phyloP scores from a whole-genome alignment of 2,797 vertebrate genomes.

The Oryzias dopingdopingensis region DNA sequence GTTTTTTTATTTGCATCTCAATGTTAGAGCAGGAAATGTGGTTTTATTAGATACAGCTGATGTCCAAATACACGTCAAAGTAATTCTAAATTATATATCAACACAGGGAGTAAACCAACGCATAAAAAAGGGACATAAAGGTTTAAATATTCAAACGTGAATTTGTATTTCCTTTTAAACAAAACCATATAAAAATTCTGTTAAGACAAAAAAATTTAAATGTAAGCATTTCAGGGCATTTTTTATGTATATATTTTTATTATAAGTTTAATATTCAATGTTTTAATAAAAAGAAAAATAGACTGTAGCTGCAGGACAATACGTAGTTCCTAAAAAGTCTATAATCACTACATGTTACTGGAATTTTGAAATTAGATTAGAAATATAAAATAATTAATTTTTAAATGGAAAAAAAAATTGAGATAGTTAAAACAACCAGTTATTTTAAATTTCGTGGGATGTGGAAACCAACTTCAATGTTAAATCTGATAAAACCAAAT shows the following conservation, averaged over 20 bases:
- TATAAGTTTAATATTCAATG: not conserved
- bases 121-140: too few relatives aligned
- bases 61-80: too few relatives aligned
- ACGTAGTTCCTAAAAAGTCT: not conserved
- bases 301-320: too few relatives aligned
- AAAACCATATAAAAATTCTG: not conserved
- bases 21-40: too few relatives aligned
- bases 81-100: too few relatives aligned
- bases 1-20: too few relatives aligned
- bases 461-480: not conserved
- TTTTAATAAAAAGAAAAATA: not conserved
- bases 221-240: not conserved
- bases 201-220: conserved; percentile 4
- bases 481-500: too few relatives aligned
- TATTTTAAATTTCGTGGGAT: not conserved
- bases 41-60: too few relatives aligned
- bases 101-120: too few relatives aligned
- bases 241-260: conserved; percentile 14
- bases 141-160: not conserved
- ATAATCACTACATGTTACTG: not conserved
- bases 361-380: too few relatives aligned
- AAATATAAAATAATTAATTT: not conserved
- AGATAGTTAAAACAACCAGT: not conserved
- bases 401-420: not conserved
- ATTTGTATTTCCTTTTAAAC: not conserved